Evolutionary conservation across 2,113 vertebrate genomes (phyloP).

Genomic region (Amphilophus citrinellus): DNA sequence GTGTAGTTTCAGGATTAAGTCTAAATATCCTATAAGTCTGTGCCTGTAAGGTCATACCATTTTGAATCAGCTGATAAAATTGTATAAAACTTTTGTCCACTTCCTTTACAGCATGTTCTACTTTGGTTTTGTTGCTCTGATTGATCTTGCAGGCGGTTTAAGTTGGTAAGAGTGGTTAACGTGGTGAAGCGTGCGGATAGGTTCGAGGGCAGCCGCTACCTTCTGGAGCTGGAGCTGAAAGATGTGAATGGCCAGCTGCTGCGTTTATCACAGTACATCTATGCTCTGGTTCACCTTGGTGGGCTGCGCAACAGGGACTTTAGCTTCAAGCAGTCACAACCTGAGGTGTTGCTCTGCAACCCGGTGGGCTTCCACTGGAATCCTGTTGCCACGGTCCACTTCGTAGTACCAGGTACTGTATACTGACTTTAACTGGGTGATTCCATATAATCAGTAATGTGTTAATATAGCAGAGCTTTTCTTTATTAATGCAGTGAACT

Average conservation of each 20-base stretch:
- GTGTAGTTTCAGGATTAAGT: neutral
- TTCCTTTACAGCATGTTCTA: neutral
- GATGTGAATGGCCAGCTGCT: slow-evolving; percentile 74
- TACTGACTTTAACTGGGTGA: neutral
- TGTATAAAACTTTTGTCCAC: neutral
- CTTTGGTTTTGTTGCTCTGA: neutral
- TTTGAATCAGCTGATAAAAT: slow-evolving; percentile 3
- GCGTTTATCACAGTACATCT: slow-evolving; percentile 89
- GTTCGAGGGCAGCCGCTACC: slow-evolving; percentile 86
- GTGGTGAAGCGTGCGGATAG: slow-evolving; percentile 89
- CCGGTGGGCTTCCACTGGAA: slow-evolving; percentile 90
- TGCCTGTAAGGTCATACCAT: neutral
- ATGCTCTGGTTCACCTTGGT: slow-evolving; percentile 65
- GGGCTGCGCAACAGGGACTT: slow-evolving; percentile 50
- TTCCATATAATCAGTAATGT: neutral
- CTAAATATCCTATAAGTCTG: neutral
- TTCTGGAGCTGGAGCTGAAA: slow-evolving; percentile 90
- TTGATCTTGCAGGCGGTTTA: slow-evolving; percentile 81
- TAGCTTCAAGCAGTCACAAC: neutral
- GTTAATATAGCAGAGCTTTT: neutral
- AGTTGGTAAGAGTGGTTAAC: slow-evolving; percentile 85
- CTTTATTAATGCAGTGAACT: neutral
- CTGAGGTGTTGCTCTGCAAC: slow-evolving; percentile 85
- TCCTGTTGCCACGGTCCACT: slow-evolving; percentile 86
- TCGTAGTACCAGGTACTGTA: slow-evolving; percentile 89